Evolutionary conservation across 2,113 vertebrate genomes (phyloP).

Genomic region (Oxyura jamaicensis): DNA sequence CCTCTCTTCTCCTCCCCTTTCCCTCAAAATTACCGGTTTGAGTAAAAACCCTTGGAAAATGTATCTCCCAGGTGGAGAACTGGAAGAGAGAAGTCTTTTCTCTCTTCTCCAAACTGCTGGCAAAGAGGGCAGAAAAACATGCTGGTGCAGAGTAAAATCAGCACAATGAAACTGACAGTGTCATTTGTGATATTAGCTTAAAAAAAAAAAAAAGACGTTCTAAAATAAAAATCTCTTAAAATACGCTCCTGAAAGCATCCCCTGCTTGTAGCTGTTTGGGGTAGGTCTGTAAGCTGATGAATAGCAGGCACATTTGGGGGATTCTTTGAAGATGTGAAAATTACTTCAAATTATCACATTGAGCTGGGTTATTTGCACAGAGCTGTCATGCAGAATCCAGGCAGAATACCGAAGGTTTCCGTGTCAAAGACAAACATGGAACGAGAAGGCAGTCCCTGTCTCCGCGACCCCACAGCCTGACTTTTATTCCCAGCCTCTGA

Average conservation of each 20-base stretch:
- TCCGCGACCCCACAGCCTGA: background rate
- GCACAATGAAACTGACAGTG: background rate
- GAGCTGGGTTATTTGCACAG: background rate
- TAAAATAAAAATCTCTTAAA: background rate
- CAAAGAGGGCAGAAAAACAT: background rate
- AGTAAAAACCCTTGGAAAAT: background rate
- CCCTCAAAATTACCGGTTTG: background rate
- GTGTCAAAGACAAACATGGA: background rate
- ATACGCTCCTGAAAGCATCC: background rate
- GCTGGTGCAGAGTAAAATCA: background rate
- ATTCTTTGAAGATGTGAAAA: background rate
- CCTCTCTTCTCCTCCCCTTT: background rate
- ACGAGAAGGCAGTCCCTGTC: background rate
- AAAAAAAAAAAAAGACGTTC: background rate
- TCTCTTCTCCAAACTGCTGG: background rate
- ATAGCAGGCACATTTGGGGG: background rate
- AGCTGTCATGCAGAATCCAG: background rate
- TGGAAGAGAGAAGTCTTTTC: background rate
- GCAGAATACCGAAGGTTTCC: background rate
- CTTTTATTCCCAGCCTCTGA: conserved; percentile 6
- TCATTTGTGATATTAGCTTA: background rate
- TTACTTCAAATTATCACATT: background rate
- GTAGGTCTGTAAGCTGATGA: background rate
- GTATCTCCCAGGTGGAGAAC: background rate
- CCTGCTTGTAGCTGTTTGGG: background rate